A percentile compares a stretch with the other conserved stretches of the same genome.
Evolutionary conservation across 2,797 vertebrate species (phyloP).

Genomic region (Aeoliscus strigatus): DNA sequence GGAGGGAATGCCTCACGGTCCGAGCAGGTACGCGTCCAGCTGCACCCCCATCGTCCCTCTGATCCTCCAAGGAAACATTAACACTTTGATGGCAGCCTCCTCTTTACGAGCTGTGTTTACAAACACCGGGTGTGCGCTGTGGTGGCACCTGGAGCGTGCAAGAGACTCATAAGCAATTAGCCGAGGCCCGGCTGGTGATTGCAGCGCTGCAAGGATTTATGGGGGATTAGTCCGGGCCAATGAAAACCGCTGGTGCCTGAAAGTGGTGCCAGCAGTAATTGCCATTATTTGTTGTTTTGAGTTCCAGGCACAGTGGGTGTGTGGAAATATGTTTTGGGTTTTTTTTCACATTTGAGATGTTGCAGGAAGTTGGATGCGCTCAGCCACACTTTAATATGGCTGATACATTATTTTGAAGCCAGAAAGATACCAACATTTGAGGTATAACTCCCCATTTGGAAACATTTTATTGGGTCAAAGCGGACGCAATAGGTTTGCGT

Average conservation of each 20-base stretch:
- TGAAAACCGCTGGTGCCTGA: constrained; percentile 74
- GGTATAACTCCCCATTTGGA: too few relatives aligned
- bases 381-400: too few relatives aligned
- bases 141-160: constrained; percentile 65
- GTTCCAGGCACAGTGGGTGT: constrained; percentile 49
- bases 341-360: constrained; percentile 32
- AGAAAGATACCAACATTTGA: too few relatives aligned
- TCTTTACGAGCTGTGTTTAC: constrained; percentile 70
- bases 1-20: constrained; percentile 31
- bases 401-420: too few relatives aligned
- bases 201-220: constrained; percentile 68
- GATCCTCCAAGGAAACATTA: constrained; percentile 60
- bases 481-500: too few relatives aligned
- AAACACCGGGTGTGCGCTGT: constrained; percentile 58
- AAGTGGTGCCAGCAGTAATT: constrained; percentile 69
- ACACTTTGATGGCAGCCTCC: constrained; percentile 62
- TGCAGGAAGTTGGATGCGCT: constrained; percentile 4
- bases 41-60: constrained; percentile 60
- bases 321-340: constrained; percentile 47
- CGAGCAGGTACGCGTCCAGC: constrained; percentile 60
- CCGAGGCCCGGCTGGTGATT: constrained; percentile 53
- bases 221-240: constrained; percentile 65
- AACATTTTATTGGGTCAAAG: too few relatives aligned
- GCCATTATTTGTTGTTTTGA: constrained; percentile 52
- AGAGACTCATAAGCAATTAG: constrained; percentile 68